Evolutionary conservation across 2,113 vertebrate genomes (phyloP), one percentile per base, ranked within the genome.

Genomic region (Loxodonta africana): DNA sequence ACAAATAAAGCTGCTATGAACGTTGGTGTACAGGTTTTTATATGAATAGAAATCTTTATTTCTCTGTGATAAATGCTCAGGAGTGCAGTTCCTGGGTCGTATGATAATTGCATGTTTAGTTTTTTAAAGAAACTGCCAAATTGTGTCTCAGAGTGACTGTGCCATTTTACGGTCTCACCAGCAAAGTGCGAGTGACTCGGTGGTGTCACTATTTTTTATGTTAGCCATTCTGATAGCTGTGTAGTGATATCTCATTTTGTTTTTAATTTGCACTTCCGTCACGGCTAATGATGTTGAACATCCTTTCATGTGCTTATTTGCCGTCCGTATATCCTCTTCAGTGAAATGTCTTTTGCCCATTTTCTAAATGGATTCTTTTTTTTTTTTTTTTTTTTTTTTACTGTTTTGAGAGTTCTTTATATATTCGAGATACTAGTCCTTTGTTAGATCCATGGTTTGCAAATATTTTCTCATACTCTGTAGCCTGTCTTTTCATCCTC

Each of bases 361-460:
- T 97, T 90, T 87, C 69, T 77, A 91, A 91, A 57, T 80, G 78
- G 37, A 53, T 88, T 94, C 4, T 83, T 60, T 71, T 28, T 37
- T 69, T 48, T 48, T 48, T 48, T 48, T 51, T n/a, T 88, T 93
- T 6, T 83, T 60, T 73, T 41, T 62, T 65, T 84, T 62, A 73
- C 30, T 63, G 14, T 91, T 97, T 97, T 76, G 51, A 80, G 53
- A 89, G 11, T 92, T 92, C 37, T 92, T 82, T 63, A 63, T 94
- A 23, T 89, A 65, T 81, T 85, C 8, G 62, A 25, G 33, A 10
- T 95, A 62, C 15, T 88, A 95, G 5, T 82, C 8, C n/a, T 84
- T 91, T 28, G 26, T 81, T 62, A 83, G 57, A 48, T 67, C 63
- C 71, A 12, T 91, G 30, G 6, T 81, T 81, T 95, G 78, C 83